Evolutionary conservation across 2,797 vertebrate genomes (phyloP).

Genomic region (Sebastes steindachneri): DNA sequence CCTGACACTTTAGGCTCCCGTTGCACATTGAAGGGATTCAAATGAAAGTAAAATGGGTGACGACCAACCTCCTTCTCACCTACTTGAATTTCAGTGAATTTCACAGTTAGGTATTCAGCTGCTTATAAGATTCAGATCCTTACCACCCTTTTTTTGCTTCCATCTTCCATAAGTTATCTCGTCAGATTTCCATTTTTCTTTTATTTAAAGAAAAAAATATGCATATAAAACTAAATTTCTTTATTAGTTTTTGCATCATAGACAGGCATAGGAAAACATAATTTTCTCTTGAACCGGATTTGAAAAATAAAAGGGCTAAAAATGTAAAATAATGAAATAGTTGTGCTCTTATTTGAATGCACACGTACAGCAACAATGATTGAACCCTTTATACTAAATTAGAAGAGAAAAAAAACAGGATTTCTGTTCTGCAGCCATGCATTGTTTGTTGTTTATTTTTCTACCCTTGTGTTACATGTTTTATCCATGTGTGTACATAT

Average conservation of each 20-base stretch:
- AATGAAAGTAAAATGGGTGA: not conserved
- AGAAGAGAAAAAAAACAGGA: conserved; percentile 17
- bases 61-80: not conserved
- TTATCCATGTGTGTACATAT: conserved; percentile 40
- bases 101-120: not conserved
- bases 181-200: not conserved
- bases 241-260: not conserved
- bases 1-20: too few relatives aligned
- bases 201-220: not conserved
- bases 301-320: not conserved
- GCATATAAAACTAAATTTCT: not conserved
- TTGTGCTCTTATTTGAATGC: not conserved
- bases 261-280: not conserved
- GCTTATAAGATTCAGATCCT: not conserved
- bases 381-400: not conserved
- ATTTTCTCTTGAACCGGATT: not conserved
- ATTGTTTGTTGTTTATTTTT: conserved; percentile 14
- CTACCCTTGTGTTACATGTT: conserved; percentile 5
- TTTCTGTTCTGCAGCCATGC: not conserved
- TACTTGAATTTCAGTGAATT: not conserved
- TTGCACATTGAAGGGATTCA: not conserved
- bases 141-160: not conserved
- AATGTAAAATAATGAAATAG: not conserved
- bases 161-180: not conserved
- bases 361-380: not conserved